Conservation (phyloP, 2,797 vertebrate species). For the Gambelia wislizenii region DNA sequence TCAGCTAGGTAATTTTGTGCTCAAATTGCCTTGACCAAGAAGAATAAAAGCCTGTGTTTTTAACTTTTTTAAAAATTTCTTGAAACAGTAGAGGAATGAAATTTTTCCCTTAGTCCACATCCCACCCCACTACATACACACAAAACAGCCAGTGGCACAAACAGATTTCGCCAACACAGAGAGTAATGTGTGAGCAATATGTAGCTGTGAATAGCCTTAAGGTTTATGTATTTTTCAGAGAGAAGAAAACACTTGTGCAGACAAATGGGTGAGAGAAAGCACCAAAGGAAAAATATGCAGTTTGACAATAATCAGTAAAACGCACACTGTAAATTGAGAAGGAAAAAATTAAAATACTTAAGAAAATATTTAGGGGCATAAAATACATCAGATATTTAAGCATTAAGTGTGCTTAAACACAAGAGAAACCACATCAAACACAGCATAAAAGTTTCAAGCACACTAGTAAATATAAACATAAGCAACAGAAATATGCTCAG, state of each 20-base stretch:
- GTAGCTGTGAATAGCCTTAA: slow-evolving; percentile 47
- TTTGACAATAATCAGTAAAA: slow-evolving; percentile 28
- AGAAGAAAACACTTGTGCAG: slow-evolving; percentile 7
- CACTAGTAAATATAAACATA: background rate
- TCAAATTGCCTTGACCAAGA: background rate
- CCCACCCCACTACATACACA: slow-evolving; percentile 5
- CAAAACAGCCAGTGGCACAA: slow-evolving; percentile 56
- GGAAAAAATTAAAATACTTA: background rate
- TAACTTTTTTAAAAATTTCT: slow-evolving; percentile 24
- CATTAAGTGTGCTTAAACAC: background rate
- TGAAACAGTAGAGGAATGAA: slow-evolving; percentile 29
- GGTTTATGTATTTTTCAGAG: slow-evolving; percentile 25
- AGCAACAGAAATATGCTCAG: background rate
- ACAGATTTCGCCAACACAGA: slow-evolving; percentile 37
- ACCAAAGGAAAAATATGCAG: slow-evolving; percentile 12
- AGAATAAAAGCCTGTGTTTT: background rate
- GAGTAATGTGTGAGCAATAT: slow-evolving; percentile 45
- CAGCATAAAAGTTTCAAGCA: slow-evolving; percentile 7
- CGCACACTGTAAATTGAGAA: background rate
- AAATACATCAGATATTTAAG: too few relatives aligned
- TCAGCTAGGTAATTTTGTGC: background rate
- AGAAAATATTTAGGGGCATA: too few relatives aligned
- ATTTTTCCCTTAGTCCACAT: slow-evolving; percentile 15
- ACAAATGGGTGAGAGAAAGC: slow-evolving; percentile 24
- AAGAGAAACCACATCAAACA: background rate